Conservation (phyloP, 2,888 invertebrate genomes). For the Zygothrica quintamaculata region DNA sequence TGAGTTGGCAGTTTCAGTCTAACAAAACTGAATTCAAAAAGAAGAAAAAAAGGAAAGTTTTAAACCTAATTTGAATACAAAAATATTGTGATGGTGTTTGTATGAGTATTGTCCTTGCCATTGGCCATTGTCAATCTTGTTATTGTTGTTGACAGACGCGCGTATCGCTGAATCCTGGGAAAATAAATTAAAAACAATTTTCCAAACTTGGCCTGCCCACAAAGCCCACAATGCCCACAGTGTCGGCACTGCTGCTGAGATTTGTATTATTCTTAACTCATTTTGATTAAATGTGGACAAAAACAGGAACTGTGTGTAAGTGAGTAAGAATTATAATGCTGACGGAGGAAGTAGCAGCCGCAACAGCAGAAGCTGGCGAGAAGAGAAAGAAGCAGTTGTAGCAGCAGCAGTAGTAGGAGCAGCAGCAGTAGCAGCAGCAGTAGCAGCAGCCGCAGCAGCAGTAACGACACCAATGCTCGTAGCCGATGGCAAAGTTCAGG, state of each 20-base stretch:
- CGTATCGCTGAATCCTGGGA: conserved; percentile 9
- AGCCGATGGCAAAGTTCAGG: conserved; percentile 66
- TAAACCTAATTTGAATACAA: conserved; percentile 29
- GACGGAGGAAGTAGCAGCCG: conserved; percentile 8
- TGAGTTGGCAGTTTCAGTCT: neutral
- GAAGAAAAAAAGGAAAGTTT: neutral
- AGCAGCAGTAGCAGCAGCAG: conserved; percentile 7
- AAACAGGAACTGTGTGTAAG: conserved; percentile 32
- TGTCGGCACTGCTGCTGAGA: conserved; percentile 13
- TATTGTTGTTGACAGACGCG: conserved; percentile 22
- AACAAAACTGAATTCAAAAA: neutral
- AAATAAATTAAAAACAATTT: conserved; percentile 57
- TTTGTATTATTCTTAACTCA: conserved; percentile 65
- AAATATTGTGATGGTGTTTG: conserved; percentile 41
- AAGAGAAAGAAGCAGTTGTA: too few relatives aligned
- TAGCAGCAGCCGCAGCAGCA: conserved; percentile 2
- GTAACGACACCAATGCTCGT: conserved; percentile 4
- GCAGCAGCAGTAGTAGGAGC: conserved; percentile 3
- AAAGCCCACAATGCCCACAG: neutral
- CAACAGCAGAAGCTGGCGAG: too few relatives aligned
- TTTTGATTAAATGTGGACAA: conserved; percentile 54
- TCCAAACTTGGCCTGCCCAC: conserved; percentile 29
- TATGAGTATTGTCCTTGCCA: conserved; percentile 39
- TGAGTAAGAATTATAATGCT: conserved; percentile 45
- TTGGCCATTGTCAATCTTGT: conserved; percentile 48